Base-by-base conservation (phyloP, 2,888 invertebrate species). In the Melikaiella ostensackeni region DNA sequence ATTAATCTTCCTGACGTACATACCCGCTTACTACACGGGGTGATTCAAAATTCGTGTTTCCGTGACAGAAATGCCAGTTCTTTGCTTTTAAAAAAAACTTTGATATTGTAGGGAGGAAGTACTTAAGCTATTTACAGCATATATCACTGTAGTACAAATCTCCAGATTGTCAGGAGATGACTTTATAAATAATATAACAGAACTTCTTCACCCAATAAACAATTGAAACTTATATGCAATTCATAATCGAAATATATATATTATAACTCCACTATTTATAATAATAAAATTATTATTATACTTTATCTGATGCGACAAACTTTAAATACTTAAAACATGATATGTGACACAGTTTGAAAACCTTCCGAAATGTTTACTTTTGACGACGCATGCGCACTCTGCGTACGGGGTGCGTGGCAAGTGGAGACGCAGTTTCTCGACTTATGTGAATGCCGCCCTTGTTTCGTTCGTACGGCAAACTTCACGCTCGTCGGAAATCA, bases 41-140 rank as follows among this genome's bases (percentile, higher is more conserved):
- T 63, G 35, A 35, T 63, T 38, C 63, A 21, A 63, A 63, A 63
- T 63, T 21, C 33, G 35, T 63, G 63, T 63, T 38, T 63, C 35
- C 33, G 13, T 19, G 13, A 11, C 63, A 63, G 63, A 63, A 63
- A 63, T 13, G 35, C n/a, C 63, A 38, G 63, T 63, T 63, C 11
- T 63, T 38, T 38, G 35, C 35, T 38, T 21, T 63, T 63, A 21
- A 63, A 63, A 63, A n/a, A 63, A 63, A 4, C 8, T 63, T 3
- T 11, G 5, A 63, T 35, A 35, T 63, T 63, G n/a, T 13, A 38
- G 33, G 35, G 9, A n/a, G 63, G 38, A 63, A 21, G 63, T 63
- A 63, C 63, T 63, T 63, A 63, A 21, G 63, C 35, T 63, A 63
- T 63, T 63, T 33, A 33, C 33, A 63, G 35, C n/a, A 63, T 21